Evolutionary conservation across 2,113 vertebrate genomes (phyloP).

Genomic region (Aleadryas rufinucha): DNA sequence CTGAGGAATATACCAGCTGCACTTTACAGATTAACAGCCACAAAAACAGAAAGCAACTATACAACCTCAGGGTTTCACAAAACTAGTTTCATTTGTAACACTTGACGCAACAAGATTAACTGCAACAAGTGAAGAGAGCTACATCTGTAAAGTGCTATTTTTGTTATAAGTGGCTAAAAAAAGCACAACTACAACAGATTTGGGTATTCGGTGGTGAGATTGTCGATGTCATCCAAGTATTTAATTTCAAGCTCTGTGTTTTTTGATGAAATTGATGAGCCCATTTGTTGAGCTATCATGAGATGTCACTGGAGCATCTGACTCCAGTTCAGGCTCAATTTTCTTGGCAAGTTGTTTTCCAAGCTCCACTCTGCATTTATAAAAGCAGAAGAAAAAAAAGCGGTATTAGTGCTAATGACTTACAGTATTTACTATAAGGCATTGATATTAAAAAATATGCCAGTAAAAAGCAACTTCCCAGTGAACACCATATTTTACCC

Average conservation of each 20-base stretch:
- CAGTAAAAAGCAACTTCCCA: not conserved
- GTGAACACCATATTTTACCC: not conserved
- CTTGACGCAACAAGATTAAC: slow-evolving; percentile 42
- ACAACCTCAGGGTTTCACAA: slow-evolving; percentile 25
- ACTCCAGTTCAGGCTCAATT: slow-evolving; percentile 91
- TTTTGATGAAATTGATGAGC: slow-evolving; percentile 94
- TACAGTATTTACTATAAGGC: not conserved
- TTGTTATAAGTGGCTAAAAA: slow-evolving; percentile 56
- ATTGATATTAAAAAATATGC: not conserved
- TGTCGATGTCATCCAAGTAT: not conserved
- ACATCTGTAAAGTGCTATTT: slow-evolving; percentile 66
- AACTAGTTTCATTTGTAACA: slow-evolving; percentile 33
- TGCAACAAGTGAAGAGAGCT: slow-evolving; percentile 57
- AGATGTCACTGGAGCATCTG: slow-evolving; percentile 76
- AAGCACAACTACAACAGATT: slow-evolving; percentile 53
- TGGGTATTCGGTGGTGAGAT: not conserved
- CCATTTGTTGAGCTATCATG: slow-evolving; percentile 97
- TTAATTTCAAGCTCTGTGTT: slow-evolving; percentile 77
- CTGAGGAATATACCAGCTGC: not conserved
- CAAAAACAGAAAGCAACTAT: slow-evolving; percentile 44
- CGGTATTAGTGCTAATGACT: not conserved
- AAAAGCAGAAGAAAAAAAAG: not conserved
- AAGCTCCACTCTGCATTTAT: slow-evolving; percentile 85
- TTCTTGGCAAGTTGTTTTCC: slow-evolving; percentile 96
- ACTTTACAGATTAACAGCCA: slow-evolving; percentile 56